Conservation (phyloP, 2,797 vertebrate species). For the Fundulus diaphanus region DNA sequence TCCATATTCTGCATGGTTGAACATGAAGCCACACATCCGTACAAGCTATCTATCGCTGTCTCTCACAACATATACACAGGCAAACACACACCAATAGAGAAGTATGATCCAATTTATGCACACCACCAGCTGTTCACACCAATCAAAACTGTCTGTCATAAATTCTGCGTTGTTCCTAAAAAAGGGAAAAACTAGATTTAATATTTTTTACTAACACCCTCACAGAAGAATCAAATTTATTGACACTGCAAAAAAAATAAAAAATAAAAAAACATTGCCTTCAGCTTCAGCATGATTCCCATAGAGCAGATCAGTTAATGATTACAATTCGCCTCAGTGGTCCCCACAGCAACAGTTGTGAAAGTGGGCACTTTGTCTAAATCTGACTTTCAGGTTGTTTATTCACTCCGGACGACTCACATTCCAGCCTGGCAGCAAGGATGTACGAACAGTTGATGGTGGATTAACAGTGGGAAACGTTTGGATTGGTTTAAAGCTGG, state of each 20-base stretch:
- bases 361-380: constrained; percentile 50
- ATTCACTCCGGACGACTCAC: constrained; percentile 56
- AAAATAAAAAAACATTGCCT: constrained; percentile 33
- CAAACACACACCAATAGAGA: constrained; percentile 27
- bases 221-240: not conserved
- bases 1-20: constrained; percentile 66
- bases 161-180: constrained; percentile 34
- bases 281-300: constrained; percentile 38
- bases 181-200: constrained; percentile 33
- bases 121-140: constrained; percentile 63
- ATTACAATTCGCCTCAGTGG: constrained; percentile 48
- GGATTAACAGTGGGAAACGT: constrained; percentile 60
- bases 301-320: constrained; percentile 52
- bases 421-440: constrained; percentile 51
- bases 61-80: constrained; percentile 12
- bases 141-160: constrained; percentile 46
- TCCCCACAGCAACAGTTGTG: constrained; percentile 37
- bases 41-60: constrained; percentile 45
- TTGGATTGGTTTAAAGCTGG: constrained; percentile 49
- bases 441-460: constrained; percentile 66
- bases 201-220: not conserved
- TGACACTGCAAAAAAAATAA: too few species aligned
- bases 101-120: constrained; percentile 58
- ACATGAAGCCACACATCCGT: constrained; percentile 52
- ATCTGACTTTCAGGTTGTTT: constrained; percentile 66